Percentiles rank a stretch among this genome's conserved stretches.
Conservation (phyloP, 2,888 invertebrate species). For the Willowsia nigromaculata region DNA sequence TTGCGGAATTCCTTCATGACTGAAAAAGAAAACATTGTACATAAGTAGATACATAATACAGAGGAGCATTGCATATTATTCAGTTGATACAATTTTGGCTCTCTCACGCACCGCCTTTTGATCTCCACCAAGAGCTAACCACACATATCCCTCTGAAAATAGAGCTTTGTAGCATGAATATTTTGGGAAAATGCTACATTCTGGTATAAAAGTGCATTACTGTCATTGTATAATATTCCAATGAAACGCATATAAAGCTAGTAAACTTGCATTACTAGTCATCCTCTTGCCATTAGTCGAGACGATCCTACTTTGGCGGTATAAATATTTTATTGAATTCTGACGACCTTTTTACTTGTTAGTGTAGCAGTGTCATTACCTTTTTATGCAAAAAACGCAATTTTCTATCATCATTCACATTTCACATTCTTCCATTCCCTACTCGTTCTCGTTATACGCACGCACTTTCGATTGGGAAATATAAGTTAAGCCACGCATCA, state of each 20-base stretch:
- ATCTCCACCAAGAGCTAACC: no score
- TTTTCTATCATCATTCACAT: neutral
- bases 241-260: neutral
- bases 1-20: no score
- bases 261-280: neutral
- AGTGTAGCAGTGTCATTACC: neutral
- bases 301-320: neutral
- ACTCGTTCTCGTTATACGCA: neutral
- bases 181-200: no score
- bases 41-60: no score
- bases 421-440: neutral
- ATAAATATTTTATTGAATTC: conserved; percentile 33
- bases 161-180: neutral
- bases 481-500: neutral
- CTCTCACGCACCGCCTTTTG: no score
- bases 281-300: neutral
- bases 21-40: no score
- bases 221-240: neutral
- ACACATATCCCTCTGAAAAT: neutral
- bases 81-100: no score
- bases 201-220: neutral
- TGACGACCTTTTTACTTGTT: neutral
- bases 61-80: no score
- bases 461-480: neutral
- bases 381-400: neutral